Conservation (phyloP, 2,797 vertebrate species). For the Garrulus glandarius region DNA sequence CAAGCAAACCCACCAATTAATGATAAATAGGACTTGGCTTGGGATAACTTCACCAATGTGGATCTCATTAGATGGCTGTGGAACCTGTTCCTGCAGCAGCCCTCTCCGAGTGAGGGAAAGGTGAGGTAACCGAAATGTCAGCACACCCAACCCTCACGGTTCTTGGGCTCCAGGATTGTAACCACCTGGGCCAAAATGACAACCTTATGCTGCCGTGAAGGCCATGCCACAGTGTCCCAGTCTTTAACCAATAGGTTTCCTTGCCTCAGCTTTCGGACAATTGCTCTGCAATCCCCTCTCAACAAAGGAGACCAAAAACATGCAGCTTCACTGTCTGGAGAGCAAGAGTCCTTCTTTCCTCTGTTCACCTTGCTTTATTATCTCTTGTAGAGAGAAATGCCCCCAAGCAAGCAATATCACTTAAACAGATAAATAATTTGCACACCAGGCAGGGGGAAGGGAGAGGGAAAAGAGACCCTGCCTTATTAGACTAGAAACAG, state of each 20-base stretch:
- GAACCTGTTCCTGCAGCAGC: slow-evolving; percentile 71
- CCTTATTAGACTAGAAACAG: slow-evolving; percentile 76
- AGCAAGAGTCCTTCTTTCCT: neutral
- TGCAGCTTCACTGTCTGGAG: neutral
- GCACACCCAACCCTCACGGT: slow-evolving; percentile 1
- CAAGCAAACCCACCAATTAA: slow-evolving; percentile 68
- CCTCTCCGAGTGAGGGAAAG: slow-evolving; percentile 63
- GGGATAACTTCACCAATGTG: slow-evolving; percentile 62
- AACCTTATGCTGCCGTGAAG: slow-evolving; percentile 66
- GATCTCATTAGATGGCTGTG: slow-evolving; percentile 73
- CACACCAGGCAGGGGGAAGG: neutral
- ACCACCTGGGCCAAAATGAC: slow-evolving; percentile 77
- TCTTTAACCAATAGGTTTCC: slow-evolving; percentile 48
- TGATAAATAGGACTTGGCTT: slow-evolving; percentile 72
- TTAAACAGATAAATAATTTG: slow-evolving; percentile 75
- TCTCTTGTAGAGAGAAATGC: slow-evolving; percentile 54
- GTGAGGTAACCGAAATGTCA: slow-evolving; percentile 73
- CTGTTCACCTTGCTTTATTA: slow-evolving; percentile 59
- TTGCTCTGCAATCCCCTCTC: slow-evolving; percentile 27
- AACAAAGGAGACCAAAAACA: neutral
- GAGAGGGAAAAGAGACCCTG: slow-evolving; percentile 26
- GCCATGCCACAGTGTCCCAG: slow-evolving; percentile 6
- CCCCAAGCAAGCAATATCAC: slow-evolving; percentile 64
- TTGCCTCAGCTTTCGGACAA: slow-evolving; percentile 26
- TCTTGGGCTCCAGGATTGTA: slow-evolving; percentile 63